Base-by-base conservation (phyloP, 1,140 invertebrate genomes). In the Lordiphosa clarofinis region DNA sequence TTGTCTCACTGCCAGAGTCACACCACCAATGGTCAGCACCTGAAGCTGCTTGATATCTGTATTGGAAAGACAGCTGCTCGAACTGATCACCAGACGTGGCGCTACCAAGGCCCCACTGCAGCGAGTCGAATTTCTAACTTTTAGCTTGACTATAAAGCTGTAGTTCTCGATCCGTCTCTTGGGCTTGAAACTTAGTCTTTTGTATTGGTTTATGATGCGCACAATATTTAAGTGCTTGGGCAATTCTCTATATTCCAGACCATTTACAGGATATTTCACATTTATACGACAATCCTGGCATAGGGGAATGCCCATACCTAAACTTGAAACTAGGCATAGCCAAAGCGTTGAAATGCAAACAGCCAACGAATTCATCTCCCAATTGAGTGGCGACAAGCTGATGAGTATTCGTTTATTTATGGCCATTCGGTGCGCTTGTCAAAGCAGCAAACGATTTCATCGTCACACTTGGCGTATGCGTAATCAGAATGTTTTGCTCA, bases 401-500 rank as follows among this genome's bases (percentile, higher is more conserved):
- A 48, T 56, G 28, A 63, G 62, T 24, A 61, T 62, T 62, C 49
- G 70, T 79, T 79, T 79, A 73, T 73, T 72, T 72, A 62, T 76
- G 67, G 42, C 31, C 52, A 56, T 44, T 68, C 56, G 74, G 69
- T 72, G 56, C 49, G 74, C 64, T 67, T 78, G 74, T 81, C 75
- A 79, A 79, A 81, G 75, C 65, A 58, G 49, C 24, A 46, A 55
- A 53, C 68, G 8, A 11, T 37, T 35, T 60, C 56, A 52, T 56
- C 46, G 58, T 36, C 40, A 52, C 64, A 70, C 74, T 66, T 48
- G 74, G 60, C 74, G 74, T 74, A 74, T 79, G 75, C 74, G 70
- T 74, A 79, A 74, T 81, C 74, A 81, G 81, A 79, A 81, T 81
- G 75, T 74, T 78, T 69, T 78, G 74, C 70, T 54, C 65, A 48